Base-by-base conservation (phyloP, 2,888 invertebrate genomes). In the Julus scandinavius region DNA sequence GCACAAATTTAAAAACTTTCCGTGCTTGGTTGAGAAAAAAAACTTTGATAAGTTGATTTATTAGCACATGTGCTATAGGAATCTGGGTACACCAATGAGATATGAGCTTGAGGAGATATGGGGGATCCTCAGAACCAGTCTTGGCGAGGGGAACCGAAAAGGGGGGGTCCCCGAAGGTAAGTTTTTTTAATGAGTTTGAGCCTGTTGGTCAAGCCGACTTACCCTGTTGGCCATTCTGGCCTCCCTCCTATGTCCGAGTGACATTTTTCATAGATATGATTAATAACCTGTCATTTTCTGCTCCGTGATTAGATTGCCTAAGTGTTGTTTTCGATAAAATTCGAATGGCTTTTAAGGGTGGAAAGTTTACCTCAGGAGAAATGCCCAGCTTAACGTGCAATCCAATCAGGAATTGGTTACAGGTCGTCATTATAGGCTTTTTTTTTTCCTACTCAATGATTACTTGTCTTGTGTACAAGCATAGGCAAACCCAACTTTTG, bases 11-110 rank as follows among this genome's bases (percentile, higher is more conserved):
- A 80, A 80, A 80, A 80, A 80, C 29, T 38, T 63, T 72, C 11
- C 9, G 6, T 29, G 20, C 1, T 72, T 9, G 9, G n/a, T 9
- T 11, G 9, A 4, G 9, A 20, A 29, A 80, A 80, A 80, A 38
- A 80, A 20, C 29, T 80, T 80, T 80, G 80, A 80, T 80, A 80
- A 80, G 80, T 80, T 80, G 80, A 80, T 80, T 80, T 80, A 80
- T 80, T 80, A 80, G 80, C 29, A 80, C 80, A 11, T 29, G 38
- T 80, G 38, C 38, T 38, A 13, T 4, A 72, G 72, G 29, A 72
- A 72, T 72, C 72, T 72, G 29, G 20, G 9, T 20, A 29, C 80
- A 80, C 80, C 80, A 80, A 80, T 80, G 80, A 80, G 29, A 20
- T 11, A 38, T 80, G 80, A 72, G 72, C 72, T 72, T 29, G 20